Percentiles rank a stretch among this genome's conserved stretches.
phyloP scores from a whole-genome alignment of 2,113 vertebrate species.

The Scatophagus argus region DNA sequence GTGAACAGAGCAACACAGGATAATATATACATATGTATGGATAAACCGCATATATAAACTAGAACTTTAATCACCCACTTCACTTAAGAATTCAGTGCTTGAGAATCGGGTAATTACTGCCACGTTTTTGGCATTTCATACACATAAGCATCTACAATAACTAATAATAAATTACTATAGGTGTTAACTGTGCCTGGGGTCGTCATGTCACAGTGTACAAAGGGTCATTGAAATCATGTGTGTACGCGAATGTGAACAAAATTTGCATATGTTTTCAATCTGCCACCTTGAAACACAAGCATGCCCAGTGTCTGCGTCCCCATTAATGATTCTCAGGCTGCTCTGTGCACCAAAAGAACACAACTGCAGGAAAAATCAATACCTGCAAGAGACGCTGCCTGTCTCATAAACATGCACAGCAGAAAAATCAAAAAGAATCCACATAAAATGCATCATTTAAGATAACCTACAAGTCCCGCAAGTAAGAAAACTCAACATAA shows the following conservation, averaged over 20 bases:
- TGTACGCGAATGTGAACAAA: neutral
- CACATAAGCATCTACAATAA: neutral
- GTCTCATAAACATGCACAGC: neutral
- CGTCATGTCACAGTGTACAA: neutral
- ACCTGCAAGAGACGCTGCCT: conserved; percentile 56
- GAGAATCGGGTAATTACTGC: neutral
- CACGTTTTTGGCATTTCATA: neutral
- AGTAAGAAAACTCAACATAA: conserved; percentile 64
- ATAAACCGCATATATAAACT: too few relatives aligned
- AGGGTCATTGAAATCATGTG: neutral
- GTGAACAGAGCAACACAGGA: too few relatives aligned
- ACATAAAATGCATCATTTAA: conserved; percentile 78
- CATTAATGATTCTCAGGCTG: conserved; percentile 62
- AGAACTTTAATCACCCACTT: neutral
- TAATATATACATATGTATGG: too few relatives aligned
- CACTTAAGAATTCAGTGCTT: neutral
- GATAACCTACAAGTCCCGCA: conserved; percentile 31
- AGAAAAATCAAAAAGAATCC: conserved; percentile 31
- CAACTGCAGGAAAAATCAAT: conserved; percentile 72
- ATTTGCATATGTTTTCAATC: conserved; percentile 6
- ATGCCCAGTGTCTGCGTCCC: neutral
- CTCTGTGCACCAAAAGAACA: conserved; percentile 44
- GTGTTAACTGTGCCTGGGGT: neutral
- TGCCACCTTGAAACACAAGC: neutral
- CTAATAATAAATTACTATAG: neutral